phyloP scores from a whole-genome alignment of 2,113 vertebrate genomes.

The Oryzias celebensis region DNA sequence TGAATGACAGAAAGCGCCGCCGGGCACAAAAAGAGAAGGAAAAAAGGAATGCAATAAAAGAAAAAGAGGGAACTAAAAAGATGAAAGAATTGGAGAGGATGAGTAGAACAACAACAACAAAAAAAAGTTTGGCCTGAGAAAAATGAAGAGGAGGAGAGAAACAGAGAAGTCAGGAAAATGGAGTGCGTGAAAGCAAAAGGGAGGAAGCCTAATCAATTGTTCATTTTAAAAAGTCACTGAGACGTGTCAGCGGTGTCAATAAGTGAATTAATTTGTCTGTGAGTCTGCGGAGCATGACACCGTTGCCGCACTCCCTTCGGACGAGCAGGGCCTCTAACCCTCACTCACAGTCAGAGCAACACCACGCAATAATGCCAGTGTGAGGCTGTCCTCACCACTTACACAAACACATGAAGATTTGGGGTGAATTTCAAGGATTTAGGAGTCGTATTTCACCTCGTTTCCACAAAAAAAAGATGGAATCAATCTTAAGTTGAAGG shows the following conservation, averaged over 20 bases:
- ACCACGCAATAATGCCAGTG: conserved; percentile 16
- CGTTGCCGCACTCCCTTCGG: conserved; percentile 57
- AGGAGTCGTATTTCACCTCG: too few relatives aligned
- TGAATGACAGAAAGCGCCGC: conserved; percentile 69
- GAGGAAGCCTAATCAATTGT: conserved; percentile 86
- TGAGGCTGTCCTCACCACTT: not conserved
- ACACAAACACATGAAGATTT: too few relatives aligned
- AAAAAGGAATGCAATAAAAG: not conserved
- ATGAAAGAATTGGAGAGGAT: conserved; percentile 3
- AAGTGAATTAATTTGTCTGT: conserved; percentile 85
- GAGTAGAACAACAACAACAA: conserved; percentile 6
- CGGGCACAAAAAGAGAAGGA: conserved; percentile 5
- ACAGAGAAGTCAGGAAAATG: conserved; percentile 52
- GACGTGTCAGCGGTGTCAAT: conserved; percentile 86
- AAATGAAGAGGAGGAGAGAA: conserved; percentile 45
- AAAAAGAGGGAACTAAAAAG: not conserved
- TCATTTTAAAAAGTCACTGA: conserved; percentile 91
- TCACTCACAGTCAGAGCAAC: conserved; percentile 24
- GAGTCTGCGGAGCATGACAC: conserved; percentile 76
- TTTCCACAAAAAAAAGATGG: too few relatives aligned
- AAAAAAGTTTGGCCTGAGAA: conserved; percentile 38
- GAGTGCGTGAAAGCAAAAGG: conserved; percentile 25
- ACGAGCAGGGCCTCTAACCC: conserved; percentile 58
- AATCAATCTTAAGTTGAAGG: too few relatives aligned
- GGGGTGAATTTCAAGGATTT: too few relatives aligned